Evolutionary conservation across 2,888 invertebrate species (phyloP).

Genomic region (Pandemis corylana): DNA sequence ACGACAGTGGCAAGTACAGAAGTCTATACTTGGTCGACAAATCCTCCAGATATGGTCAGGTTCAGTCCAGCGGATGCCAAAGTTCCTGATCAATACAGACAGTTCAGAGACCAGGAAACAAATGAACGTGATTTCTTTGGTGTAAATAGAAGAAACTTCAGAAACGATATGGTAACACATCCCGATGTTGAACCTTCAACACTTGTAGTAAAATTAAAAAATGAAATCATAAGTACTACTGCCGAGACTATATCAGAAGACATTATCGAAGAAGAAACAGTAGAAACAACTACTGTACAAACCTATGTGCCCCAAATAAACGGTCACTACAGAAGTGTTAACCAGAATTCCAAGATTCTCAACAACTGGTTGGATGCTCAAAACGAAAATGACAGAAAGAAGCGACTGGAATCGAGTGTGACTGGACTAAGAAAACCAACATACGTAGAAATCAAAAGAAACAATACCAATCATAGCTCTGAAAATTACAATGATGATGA

Average conservation of each 20-base stretch:
- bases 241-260: slow-evolving; percentile 38
- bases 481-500: slow-evolving; percentile 30
- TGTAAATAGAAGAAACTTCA: slow-evolving; percentile 47
- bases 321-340: slow-evolving; percentile 72
- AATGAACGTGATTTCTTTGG: slow-evolving; percentile 43
- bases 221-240: slow-evolving; percentile 44
- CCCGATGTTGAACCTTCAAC: slow-evolving; percentile 51
- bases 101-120: slow-evolving; percentile 49
- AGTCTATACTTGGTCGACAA: slow-evolving; percentile 54
- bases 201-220: slow-evolving; percentile 63
- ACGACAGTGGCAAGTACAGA: slow-evolving; percentile 53
- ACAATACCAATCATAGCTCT: slow-evolving; percentile 52
- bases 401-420: slow-evolving; percentile 63
- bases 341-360: slow-evolving; percentile 59
- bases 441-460: slow-evolving; percentile 75
- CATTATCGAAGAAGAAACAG: slow-evolving; percentile 2
- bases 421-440: slow-evolving; percentile 58
- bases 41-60: slow-evolving; percentile 66
- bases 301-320: slow-evolving; percentile 76
- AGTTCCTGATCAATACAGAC: slow-evolving; percentile 66
- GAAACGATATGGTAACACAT: slow-evolving; percentile 35
- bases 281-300: slow-evolving; percentile 51
- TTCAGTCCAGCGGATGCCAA: slow-evolving; percentile 76
- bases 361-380: slow-evolving; percentile 57
- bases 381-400: slow-evolving; percentile 65